Evolutionary conservation across 2,888 invertebrate genomes (phyloP).

Genomic region (Synanthedon tipuliformis): DNA sequence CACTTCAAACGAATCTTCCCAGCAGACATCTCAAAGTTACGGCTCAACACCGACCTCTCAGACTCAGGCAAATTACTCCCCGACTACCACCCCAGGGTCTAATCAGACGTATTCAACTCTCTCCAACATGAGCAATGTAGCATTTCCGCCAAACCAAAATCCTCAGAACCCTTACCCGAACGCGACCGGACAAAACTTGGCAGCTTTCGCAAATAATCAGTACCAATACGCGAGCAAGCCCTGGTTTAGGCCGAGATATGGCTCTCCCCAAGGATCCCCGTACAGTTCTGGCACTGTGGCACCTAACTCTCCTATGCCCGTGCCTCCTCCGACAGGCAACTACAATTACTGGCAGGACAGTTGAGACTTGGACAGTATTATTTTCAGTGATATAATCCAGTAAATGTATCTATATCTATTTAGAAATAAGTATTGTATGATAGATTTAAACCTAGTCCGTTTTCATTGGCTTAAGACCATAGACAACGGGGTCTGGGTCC

Average conservation of each 20-base stretch:
- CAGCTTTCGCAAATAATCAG: slow-evolving; percentile 58
- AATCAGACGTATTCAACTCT: slow-evolving; percentile 40
- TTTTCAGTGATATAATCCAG: not conserved
- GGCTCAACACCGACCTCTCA: slow-evolving; percentile 34
- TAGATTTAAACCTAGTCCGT: too few species aligned
- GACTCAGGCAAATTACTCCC: slow-evolving; percentile 45
- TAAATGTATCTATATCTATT: slow-evolving; percentile 3
- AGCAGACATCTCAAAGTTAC: slow-evolving; percentile 32
- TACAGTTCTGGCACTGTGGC: slow-evolving; percentile 39
- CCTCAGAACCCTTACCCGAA: slow-evolving; percentile 54
- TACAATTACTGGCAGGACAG: slow-evolving; percentile 64
- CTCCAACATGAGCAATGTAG: slow-evolving; percentile 42
- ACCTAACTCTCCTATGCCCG: slow-evolving; percentile 41
- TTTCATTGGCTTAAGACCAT: too few species aligned
- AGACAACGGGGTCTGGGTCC: too few species aligned
- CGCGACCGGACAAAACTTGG: slow-evolving; percentile 59
- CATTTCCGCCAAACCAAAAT: slow-evolving; percentile 38
- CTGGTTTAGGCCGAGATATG: slow-evolving; percentile 57
- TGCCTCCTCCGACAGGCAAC: slow-evolving; percentile 49
- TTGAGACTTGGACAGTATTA: slow-evolving; percentile 42
- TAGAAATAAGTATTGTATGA: not conserved
- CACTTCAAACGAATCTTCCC: slow-evolving; percentile 36
- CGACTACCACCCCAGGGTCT: slow-evolving; percentile 52
- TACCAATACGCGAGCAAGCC: slow-evolving; percentile 58
- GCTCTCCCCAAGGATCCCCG: slow-evolving; percentile 54